phyloP scores from a whole-genome alignment of 2,113 vertebrate species.

The Leptodactylus fuscus region DNA sequence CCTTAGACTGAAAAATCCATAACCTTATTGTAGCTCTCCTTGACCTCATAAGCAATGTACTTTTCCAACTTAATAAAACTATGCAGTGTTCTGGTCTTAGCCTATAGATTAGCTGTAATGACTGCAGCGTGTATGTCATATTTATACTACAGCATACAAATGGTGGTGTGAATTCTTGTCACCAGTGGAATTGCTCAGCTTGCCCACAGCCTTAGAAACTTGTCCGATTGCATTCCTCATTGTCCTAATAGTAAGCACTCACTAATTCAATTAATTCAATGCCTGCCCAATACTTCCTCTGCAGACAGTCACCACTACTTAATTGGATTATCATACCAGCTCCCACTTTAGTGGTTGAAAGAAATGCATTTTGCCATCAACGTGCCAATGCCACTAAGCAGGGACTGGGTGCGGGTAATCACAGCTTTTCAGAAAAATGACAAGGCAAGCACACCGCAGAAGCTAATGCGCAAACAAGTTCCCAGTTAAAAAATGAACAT shows the following conservation, averaged over 20 bases:
- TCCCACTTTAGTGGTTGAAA: constrained; percentile 60
- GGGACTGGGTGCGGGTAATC: constrained; percentile 37
- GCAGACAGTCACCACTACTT: constrained; percentile 51
- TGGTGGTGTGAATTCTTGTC: constrained; percentile 47
- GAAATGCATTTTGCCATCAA: constrained; percentile 39
- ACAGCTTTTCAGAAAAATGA: constrained; percentile 64
- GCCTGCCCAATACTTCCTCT: constrained; percentile 53
- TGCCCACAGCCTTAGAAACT: constrained; percentile 49
- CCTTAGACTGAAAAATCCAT: neutral
- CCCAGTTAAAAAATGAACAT: constrained; percentile 73
- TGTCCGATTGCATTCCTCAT: constrained; percentile 49
- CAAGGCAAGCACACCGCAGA: constrained; percentile 66
- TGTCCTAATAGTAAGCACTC: constrained; percentile 33
- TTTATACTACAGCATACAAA: constrained; percentile 15
- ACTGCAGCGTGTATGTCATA: constrained; percentile 21
- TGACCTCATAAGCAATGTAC: neutral
- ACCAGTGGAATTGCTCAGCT: constrained; percentile 31
- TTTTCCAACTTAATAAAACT: neutral
- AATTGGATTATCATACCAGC: constrained; percentile 47
- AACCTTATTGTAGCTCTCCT: neutral
- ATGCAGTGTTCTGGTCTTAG: neutral
- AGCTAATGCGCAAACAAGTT: constrained; percentile 73
- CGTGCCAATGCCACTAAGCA: constrained; percentile 24
- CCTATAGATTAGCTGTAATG: neutral
- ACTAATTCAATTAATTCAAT: constrained; percentile 59